These are phyloP conservation scores for Gorilla gorilla DNA, from an alignment of 2,113 vertebrate species.

Conservation along the genomic window DNA sequence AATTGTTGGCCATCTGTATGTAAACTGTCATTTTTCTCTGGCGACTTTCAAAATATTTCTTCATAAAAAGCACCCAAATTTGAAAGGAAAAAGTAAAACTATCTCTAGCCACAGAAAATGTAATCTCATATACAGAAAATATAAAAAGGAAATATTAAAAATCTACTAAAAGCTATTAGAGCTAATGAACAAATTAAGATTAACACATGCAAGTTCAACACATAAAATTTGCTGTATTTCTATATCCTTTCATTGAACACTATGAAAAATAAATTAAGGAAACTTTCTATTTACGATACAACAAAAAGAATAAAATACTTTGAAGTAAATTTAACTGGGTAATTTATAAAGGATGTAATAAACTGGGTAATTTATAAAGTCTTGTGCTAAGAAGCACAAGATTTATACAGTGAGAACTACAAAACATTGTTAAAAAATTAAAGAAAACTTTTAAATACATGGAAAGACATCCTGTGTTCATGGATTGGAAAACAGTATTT, in stretches of 20 bases:
- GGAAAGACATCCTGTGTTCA: no score
- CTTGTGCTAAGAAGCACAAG: not conserved
- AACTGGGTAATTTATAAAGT: no score
- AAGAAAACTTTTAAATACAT: no score
- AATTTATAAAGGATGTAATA: no score
- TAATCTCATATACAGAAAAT: not conserved
- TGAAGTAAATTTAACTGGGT: no score
- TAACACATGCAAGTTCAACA: not conserved
- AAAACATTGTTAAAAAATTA: not conserved
- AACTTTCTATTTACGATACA: not conserved
- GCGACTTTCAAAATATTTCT: not conserved
- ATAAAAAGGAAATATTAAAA: not conserved
- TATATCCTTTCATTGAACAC: not conserved
- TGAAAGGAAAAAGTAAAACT: not conserved
- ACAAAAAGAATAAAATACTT: not conserved
- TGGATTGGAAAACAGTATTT: no score
- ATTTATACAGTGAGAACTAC: not conserved
- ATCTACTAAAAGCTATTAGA: not conserved
- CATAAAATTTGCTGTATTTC: not conserved
- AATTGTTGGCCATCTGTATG: not conserved
- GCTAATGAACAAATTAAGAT: not conserved
- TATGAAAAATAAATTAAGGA: not conserved
- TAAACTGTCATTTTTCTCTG: not conserved
- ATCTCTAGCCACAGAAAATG: not conserved
- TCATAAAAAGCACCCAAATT: not conserved